Base-by-base conservation (phyloP, 2,888 invertebrate genomes). In the Caradrina kadenii region DNA sequence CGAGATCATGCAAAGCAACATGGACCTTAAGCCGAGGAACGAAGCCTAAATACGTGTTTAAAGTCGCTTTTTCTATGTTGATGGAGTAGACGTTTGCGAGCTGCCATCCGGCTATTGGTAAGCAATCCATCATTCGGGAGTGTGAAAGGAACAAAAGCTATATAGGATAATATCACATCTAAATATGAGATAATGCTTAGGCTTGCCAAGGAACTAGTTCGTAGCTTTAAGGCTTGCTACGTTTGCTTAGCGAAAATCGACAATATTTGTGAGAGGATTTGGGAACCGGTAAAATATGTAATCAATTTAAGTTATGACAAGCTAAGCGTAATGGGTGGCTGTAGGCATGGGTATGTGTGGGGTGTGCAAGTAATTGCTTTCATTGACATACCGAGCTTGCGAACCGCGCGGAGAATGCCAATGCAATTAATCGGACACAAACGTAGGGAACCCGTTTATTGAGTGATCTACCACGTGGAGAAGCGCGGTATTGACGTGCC, bases 341-440 rank as follows among this genome's bases (percentile, higher is more conserved):
- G 59, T 61, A 70, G 54, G 54, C 67, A 75, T 68, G 52, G 70
- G 64, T 78, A 75, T 72, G 70, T 88, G 86, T 88, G 84, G 87
- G 87, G 87, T 84, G 89, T 85, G 88, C 86, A 85, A 91, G 90
- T 94, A 93, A 94, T 94, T 94, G 93, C 91, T 92, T 93, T 90
- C 92, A 94, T 93, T 94, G 93, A 93, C 94, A 92, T 94, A 91
- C 93, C 94, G 83, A 82, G 21, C 48, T 42, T 82, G 83, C 80
- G 78, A 88, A 89, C 88, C 85, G 86, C 85, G 89, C 84, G 75
- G 90, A 89, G 94, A 93, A 95, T 94, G 93, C 89, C 87, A 88
- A 85, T 85, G 90, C 93, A 93, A 95, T 94, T 94, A 95, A 93
- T 93, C 89, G 87, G 88, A 91, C 89, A 91, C 91, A 91, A 91